Conservation (phyloP, 2,888 invertebrate genomes). For the Caenorhabditis imperialis region DNA sequence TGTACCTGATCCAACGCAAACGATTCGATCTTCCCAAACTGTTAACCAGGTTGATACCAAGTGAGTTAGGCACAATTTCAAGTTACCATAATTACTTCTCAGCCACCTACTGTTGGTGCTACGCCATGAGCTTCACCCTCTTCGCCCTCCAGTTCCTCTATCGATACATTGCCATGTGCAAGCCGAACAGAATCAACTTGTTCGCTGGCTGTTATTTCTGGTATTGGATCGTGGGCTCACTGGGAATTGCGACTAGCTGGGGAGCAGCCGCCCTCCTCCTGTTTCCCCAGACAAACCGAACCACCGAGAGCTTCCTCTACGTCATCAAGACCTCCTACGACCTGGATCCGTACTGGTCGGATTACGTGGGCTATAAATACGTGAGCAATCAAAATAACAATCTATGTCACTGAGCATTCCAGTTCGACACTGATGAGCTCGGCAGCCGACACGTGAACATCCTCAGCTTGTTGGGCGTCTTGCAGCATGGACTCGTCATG, state of each 20-base stretch:
- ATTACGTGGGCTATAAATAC: constrained; percentile 33
- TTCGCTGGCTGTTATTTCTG: constrained; percentile 21
- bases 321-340: constrained; percentile 22
- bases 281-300: constrained; percentile 31
- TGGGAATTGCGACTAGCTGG: constrained; percentile 25
- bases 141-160: constrained; percentile 32
- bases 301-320: constrained; percentile 13
- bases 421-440: constrained; percentile 21
- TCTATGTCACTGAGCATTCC: too few species aligned
- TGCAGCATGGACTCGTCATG: constrained; percentile 23
- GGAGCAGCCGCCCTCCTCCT: constrained; percentile 18
- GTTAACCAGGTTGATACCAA: constrained; percentile 10
- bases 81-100: too few species aligned
- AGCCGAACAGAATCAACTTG: constrained; percentile 5
- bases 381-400: constrained; percentile 9
- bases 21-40: constrained; percentile 23
- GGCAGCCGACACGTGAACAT: constrained; percentile 7
- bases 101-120: constrained; percentile 27
- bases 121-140: too few species aligned
- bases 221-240: constrained; percentile 3
- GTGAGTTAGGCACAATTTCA: too few species aligned
- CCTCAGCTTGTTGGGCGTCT: constrained; percentile 21
- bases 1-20: constrained; percentile 35
- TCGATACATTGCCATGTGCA: constrained; percentile 25
- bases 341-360: constrained; percentile 10